Percentiles rank a stretch among this genome's conserved stretches.
These are phyloP conservation scores for Paramormyrops hopkinsi DNA, from an alignment of 2,797 vertebrate species.

Conservation along the genomic window DNA sequence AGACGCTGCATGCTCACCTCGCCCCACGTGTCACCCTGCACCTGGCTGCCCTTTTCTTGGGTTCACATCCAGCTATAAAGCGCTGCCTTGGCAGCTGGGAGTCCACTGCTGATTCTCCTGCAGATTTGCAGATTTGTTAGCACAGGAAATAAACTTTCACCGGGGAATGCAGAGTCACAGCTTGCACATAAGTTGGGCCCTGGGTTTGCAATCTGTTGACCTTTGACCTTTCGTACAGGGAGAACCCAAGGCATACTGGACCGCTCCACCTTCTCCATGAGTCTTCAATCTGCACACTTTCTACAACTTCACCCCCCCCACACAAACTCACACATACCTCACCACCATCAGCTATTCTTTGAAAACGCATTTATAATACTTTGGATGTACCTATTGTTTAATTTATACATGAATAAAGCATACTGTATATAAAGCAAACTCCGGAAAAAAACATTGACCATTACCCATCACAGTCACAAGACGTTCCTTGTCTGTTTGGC, in stretches of 20 bases:
- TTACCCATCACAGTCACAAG: neutral
- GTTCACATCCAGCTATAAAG: neutral
- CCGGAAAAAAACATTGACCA: neutral
- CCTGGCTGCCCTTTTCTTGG: neutral
- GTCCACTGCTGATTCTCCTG: neutral
- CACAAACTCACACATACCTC: neutral
- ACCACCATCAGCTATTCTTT: neutral
- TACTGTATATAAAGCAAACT: neutral
- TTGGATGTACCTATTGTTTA: neutral
- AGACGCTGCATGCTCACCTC: neutral
- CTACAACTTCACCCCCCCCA: neutral
- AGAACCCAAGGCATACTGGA: neutral
- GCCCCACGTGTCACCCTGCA: neutral
- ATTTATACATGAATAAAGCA: neutral
- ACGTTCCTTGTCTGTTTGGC: neutral
- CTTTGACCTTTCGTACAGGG: neutral
- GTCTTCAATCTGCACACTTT: neutral
- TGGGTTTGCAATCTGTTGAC: neutral
- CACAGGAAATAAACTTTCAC: neutral
- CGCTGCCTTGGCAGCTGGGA: neutral
- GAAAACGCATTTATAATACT: neutral
- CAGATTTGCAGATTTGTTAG: neutral
- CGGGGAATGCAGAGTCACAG: neutral
- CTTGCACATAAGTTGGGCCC: neutral
- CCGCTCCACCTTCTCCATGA: neutral